Evolutionary conservation across 2,113 vertebrate genomes (phyloP).

Genomic region (Podilymbus podiceps): DNA sequence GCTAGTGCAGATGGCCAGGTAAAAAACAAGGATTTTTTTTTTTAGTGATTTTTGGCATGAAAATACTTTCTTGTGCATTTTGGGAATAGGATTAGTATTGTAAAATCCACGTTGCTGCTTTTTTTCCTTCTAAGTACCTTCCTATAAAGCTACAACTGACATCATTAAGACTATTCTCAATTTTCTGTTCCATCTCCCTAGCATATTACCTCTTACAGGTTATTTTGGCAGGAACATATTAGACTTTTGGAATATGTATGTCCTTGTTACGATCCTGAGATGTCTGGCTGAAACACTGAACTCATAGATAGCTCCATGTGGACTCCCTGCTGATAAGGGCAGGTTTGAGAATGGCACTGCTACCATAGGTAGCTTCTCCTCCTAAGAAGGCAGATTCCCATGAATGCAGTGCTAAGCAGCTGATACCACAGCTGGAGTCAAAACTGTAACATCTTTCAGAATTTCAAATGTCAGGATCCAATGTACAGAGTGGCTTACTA

Average conservation of each 20-base stretch:
- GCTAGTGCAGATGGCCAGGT: conserved; percentile 93
- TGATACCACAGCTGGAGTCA: background rate
- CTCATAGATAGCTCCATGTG: background rate
- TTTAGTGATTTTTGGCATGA: background rate
- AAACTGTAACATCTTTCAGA: background rate
- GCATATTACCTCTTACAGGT: background rate
- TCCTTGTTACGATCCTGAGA: background rate
- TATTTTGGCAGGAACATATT: background rate
- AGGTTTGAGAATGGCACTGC: background rate
- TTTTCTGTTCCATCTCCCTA: background rate
- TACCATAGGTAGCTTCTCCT: background rate
- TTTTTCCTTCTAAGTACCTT: background rate
- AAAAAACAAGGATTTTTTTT: background rate
- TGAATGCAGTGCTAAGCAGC: background rate
- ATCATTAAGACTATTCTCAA: background rate
- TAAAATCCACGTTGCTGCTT: background rate
- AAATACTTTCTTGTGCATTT: background rate
- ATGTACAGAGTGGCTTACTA: background rate
- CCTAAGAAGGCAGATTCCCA: background rate
- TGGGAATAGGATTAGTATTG: background rate
- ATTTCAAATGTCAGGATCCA: background rate
- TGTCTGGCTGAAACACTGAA: background rate
- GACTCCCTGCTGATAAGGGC: background rate
- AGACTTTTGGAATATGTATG: background rate
- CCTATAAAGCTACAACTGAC: background rate